These are phyloP conservation scores for Solen grandis DNA, from an alignment of 1,140 invertebrate species.

Conservation along the genomic window DNA sequence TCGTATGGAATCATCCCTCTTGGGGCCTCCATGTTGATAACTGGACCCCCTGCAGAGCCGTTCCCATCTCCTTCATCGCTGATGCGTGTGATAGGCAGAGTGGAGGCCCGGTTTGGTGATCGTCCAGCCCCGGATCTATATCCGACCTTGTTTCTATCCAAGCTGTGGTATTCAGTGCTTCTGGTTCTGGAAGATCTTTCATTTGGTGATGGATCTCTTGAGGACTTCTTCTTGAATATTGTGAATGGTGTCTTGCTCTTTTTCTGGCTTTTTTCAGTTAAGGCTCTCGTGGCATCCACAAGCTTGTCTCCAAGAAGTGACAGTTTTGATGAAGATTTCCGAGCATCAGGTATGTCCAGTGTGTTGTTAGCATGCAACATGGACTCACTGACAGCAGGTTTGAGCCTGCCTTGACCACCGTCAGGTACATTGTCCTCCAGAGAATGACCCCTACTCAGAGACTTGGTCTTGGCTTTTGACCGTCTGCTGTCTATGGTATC, in stretches of 20 bases:
- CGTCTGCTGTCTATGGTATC: slow-evolving; percentile 51
- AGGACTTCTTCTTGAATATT: slow-evolving; percentile 77
- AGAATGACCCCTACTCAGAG: slow-evolving; percentile 68
- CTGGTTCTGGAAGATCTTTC: slow-evolving; percentile 63
- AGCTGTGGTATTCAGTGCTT: slow-evolving; percentile 71
- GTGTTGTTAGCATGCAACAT: slow-evolving; percentile 68
- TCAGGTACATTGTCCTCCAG: slow-evolving; percentile 70
- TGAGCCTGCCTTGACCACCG: slow-evolving; percentile 61
- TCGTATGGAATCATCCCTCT: slow-evolving; percentile 75
- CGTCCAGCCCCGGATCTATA: slow-evolving; percentile 44
- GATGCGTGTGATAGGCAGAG: slow-evolving; percentile 58
- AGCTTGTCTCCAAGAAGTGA: slow-evolving; percentile 77
- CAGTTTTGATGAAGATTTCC: slow-evolving; percentile 71
- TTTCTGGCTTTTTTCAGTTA: slow-evolving; percentile 64
- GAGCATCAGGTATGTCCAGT: slow-evolving; percentile 66
- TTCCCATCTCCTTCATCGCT: slow-evolving; percentile 60
- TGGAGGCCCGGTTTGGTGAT: slow-evolving; percentile 36
- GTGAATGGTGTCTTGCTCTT: slow-evolving; percentile 73
- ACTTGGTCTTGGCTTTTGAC: slow-evolving; percentile 30
- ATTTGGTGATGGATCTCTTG: slow-evolving; percentile 75
- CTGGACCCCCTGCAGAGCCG: slow-evolving; percentile 54
- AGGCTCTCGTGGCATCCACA: slow-evolving; percentile 67
- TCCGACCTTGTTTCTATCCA: slow-evolving; percentile 68
- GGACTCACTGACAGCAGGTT: slow-evolving; percentile 75
- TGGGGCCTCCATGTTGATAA: slow-evolving; percentile 69